Percentiles rank a stretch among this genome's conserved stretches.
phyloP scores from a whole-genome alignment of 2,888 invertebrate genomes.

The Zhengitettix transpicula region DNA sequence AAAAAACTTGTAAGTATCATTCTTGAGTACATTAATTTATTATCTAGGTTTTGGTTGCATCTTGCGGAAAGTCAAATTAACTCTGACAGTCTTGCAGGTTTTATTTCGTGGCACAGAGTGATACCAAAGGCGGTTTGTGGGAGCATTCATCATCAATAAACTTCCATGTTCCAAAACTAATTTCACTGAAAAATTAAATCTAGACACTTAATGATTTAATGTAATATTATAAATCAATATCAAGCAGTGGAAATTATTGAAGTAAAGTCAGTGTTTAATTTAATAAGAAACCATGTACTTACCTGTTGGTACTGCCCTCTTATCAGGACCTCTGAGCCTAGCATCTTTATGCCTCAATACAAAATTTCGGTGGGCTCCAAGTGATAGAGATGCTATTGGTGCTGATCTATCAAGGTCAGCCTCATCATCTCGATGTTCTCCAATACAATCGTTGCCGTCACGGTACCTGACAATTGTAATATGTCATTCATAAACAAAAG shows the following conservation, averaged over 20 bases:
- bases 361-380: slow-evolving; percentile 47
- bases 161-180: slow-evolving; percentile 46
- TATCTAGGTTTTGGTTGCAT: slow-evolving; percentile 15
- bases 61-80: slow-evolving; percentile 51
- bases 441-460: slow-evolving; percentile 50
- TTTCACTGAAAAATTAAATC: slow-evolving; percentile 31
- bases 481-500: no score
- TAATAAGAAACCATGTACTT: neutral
- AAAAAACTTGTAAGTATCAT: no score
- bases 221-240: no score
- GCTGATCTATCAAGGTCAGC: slow-evolving; percentile 39
- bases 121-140: slow-evolving; percentile 53
- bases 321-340: slow-evolving; percentile 21
- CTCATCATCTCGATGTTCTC: slow-evolving; percentile 55
- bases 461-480: slow-evolving; percentile 34
- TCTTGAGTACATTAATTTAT: no score
- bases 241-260: no score
- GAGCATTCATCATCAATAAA: slow-evolving; percentile 49
- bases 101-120: slow-evolving; percentile 47
- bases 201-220: neutral
- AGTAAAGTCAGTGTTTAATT: no score
- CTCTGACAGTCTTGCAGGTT: slow-evolving; percentile 33
- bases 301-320: slow-evolving; percentile 13
- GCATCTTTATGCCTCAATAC: slow-evolving; percentile 43
- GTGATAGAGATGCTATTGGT: slow-evolving; percentile 50